Evolutionary conservation across 1,140 invertebrate species (phyloP).

Genomic region (Lysiphlebus fabarum): DNA sequence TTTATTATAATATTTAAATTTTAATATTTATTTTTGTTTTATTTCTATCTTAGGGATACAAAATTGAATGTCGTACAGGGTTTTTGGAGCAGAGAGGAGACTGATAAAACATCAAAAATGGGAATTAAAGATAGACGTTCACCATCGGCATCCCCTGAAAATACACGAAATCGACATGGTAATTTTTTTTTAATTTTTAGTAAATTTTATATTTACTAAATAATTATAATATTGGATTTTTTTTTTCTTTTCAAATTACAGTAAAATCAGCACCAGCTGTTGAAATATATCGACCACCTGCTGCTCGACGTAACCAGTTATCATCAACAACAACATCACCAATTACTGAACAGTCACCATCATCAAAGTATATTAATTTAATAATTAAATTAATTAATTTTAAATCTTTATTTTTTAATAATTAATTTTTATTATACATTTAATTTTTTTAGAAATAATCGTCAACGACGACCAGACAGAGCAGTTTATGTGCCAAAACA

Average conservation of each 20-base stretch:
- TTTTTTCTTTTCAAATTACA: conserved; percentile 25
- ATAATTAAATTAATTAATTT: not conserved
- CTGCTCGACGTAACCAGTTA: conserved; percentile 37
- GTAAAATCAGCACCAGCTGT: conserved; percentile 42
- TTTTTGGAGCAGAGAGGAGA: conserved; percentile 20
- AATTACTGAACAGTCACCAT: not conserved
- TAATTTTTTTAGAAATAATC: conserved; percentile 37
- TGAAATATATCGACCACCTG: conserved; percentile 52
- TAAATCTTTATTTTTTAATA: conserved; percentile 14
- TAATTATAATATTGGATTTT: not conserved
- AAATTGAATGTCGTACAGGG: conserved; percentile 39
- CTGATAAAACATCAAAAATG: conserved; percentile 33
- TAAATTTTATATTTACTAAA: not conserved
- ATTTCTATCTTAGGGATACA: conserved; percentile 29
- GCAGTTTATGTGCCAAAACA: conserved; percentile 75
- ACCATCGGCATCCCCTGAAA: conserved; percentile 39
- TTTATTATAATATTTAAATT: not conserved
- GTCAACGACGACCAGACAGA: conserved; percentile 68
- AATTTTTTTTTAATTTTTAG: not conserved
- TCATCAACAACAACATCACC: not conserved
- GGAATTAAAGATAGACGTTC: conserved; percentile 41
- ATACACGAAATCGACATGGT: conserved; percentile 43
- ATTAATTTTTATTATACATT: conserved; percentile 6
- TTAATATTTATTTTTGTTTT: conserved; percentile 8
- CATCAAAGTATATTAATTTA: conserved; percentile 7